Conservation (phyloP, 2,888 invertebrate species). For the Eupithecia vulgata region DNA sequence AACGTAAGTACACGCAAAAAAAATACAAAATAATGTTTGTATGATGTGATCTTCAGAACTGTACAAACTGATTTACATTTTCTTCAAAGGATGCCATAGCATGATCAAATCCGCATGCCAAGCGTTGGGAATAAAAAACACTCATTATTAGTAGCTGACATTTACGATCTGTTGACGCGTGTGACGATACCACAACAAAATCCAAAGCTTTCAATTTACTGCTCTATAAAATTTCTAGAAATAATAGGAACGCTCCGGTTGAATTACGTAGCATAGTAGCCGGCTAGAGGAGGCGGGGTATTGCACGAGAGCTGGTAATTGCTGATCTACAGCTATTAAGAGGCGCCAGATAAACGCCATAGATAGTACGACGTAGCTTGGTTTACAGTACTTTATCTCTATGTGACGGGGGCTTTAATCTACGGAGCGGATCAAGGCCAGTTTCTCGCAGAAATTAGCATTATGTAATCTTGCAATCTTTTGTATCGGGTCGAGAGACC, state of each 20-base stretch:
- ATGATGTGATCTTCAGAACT: background rate
- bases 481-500: background rate
- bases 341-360: conserved; percentile 80
- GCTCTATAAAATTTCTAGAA: conserved; percentile 2
- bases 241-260: conserved; percentile 6
- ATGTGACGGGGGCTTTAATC: background rate
- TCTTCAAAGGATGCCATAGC: background rate
- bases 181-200: conserved; percentile 1
- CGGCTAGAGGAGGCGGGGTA: conserved; percentile 58
- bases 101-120: background rate
- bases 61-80: background rate
- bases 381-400: conserved; percentile 16
- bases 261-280: conserved; percentile 64
- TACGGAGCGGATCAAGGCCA: background rate
- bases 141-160: background rate
- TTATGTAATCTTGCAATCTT: background rate
- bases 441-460: background rate
- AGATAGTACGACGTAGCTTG: conserved; percentile 52
- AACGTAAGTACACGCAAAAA: background rate
- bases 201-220: background rate
- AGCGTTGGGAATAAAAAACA: background rate
- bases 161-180: background rate
- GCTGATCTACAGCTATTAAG: conserved; percentile 79
- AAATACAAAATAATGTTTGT: background rate
- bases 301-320: conserved; percentile 79